Percentiles rank a stretch among this genome's conserved stretches.
Conservation (phyloP, 2,888 invertebrate genomes). For the Andrena haemorrhoa region DNA sequence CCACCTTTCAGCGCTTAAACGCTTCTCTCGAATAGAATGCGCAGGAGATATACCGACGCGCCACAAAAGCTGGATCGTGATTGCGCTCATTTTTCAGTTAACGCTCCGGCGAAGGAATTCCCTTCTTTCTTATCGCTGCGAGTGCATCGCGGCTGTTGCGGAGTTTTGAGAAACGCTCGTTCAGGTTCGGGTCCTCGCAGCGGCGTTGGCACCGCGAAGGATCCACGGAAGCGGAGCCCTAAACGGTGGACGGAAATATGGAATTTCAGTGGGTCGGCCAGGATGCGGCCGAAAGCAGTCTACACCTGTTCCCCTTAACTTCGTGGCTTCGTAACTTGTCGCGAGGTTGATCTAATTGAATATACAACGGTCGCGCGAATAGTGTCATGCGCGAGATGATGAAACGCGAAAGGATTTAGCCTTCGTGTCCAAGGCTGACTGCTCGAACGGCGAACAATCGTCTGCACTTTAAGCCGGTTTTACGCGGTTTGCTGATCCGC, state of each 20-base stretch:
- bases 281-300: no score
- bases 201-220: no score
- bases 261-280: no score
- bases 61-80: slow-evolving; percentile 65
- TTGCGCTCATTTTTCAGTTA: slow-evolving; percentile 69
- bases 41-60: slow-evolving; percentile 47
- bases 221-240: no score
- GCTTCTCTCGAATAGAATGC: slow-evolving; percentile 72
- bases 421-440: slow-evolving; percentile 80
- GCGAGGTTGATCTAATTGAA: slow-evolving; percentile 62
- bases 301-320: no score
- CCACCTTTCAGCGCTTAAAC: slow-evolving; percentile 75
- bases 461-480: slow-evolving; percentile 62
- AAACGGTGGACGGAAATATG: no score
- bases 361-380: slow-evolving; percentile 45
- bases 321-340: slow-evolving; percentile 5
- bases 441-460: slow-evolving; percentile 69
- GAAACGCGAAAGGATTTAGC: slow-evolving; percentile 83
- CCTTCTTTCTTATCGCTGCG: slow-evolving; percentile 25
- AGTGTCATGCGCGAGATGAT: slow-evolving; percentile 75
- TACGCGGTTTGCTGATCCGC: slow-evolving; percentile 39
- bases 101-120: slow-evolving; percentile 39
- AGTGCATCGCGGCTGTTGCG: neutral
- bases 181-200: no score
- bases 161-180: no score